Base-by-base conservation (phyloP, 1,140 invertebrate genomes). In the Andrena cerasifolii region DNA sequence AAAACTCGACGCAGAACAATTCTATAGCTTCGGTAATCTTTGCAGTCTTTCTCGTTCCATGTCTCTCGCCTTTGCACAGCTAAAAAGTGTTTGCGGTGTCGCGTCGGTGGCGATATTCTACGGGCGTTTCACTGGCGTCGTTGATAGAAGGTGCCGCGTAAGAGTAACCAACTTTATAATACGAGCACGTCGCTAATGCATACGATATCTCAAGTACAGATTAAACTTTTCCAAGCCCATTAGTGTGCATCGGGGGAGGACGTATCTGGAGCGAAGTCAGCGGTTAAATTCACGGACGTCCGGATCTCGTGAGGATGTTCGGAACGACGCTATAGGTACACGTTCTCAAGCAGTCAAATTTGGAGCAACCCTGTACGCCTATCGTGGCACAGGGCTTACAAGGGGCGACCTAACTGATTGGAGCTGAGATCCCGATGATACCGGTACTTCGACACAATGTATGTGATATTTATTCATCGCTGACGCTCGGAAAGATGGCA, bases 231-330 rank as follows among this genome's bases (percentile, higher is more conserved):
- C 71, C 36, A 66, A 84, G 77, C 49, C 80, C 70, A 83, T 84
- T 84, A 83, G 76, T 66, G 71, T 47, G 65, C 78, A 67, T 56
- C 53, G 51, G 24, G 47, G 26, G 51, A 51, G 56, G 51, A 63
- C 61, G 36, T 73, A 84, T 75, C 62, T 76, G 36, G 36, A 47
- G 51, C 62, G 53, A 73, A 84, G 83, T 84, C 72, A 81, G 78
- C 79, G 76, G 82, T 84, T 81, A 85, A 85, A 82, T 84, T 84
- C 65, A 61, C 79, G 71, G 56, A 79, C 53, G 56, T 82, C 56
- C 75, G 49, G 63, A 47, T 67, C 75, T 58, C 79, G 51, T 10
- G 68, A 73, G 75, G 16, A 59, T 45, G 56, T 75, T 72, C 79
- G 16, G 54, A 58, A 31, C 80, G 54, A 21, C 24, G n/a, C 14